Percentiles rank a stretch among this genome's conserved stretches.
Conservation (phyloP, 2,113 vertebrate species). For the Hippocampus barbouri region DNA sequence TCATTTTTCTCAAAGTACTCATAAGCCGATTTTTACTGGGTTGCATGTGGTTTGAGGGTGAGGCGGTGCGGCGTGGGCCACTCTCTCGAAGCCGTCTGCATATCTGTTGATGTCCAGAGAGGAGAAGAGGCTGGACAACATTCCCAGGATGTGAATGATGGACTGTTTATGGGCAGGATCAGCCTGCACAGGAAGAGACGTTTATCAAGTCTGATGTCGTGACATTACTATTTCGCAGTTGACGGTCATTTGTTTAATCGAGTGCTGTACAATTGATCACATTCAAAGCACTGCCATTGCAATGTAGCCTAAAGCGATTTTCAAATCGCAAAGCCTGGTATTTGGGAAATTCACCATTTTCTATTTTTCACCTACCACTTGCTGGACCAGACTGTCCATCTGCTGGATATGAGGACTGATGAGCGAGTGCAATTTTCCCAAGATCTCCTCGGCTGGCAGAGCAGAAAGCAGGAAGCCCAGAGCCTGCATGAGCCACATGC, state of each 20-base stretch:
- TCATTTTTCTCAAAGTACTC: too few species aligned
- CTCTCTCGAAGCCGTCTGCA: slow-evolving; percentile 76
- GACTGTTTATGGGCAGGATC: slow-evolving; percentile 83
- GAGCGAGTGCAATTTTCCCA: slow-evolving; percentile 84
- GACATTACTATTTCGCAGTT: background rate
- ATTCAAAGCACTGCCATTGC: background rate
- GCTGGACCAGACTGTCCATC: slow-evolving; percentile 85
- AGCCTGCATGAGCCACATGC: slow-evolving; percentile 98
- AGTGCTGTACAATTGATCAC: background rate
- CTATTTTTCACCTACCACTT: slow-evolving; percentile 70
- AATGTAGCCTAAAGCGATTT: too few species aligned
- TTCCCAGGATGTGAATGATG: slow-evolving; percentile 89
- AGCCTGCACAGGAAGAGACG: slow-evolving; percentile 71
- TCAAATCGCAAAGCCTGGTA: too few species aligned
- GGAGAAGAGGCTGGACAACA: slow-evolving; percentile 92
- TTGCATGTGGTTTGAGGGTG: slow-evolving; percentile 77
- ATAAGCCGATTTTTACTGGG: slow-evolving; percentile 70
- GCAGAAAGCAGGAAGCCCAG: slow-evolving; percentile 93
- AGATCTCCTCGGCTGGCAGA: slow-evolving; percentile 86
- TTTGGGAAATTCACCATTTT: too few species aligned
- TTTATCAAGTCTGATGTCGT: background rate
- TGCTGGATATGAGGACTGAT: slow-evolving; percentile 92
- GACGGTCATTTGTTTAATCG: background rate
- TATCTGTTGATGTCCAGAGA: slow-evolving; percentile 87
- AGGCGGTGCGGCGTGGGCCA: slow-evolving; percentile 68